Base-by-base conservation (phyloP, 1,140 invertebrate genomes). In the Ceratoteleas bidentatus region DNA sequence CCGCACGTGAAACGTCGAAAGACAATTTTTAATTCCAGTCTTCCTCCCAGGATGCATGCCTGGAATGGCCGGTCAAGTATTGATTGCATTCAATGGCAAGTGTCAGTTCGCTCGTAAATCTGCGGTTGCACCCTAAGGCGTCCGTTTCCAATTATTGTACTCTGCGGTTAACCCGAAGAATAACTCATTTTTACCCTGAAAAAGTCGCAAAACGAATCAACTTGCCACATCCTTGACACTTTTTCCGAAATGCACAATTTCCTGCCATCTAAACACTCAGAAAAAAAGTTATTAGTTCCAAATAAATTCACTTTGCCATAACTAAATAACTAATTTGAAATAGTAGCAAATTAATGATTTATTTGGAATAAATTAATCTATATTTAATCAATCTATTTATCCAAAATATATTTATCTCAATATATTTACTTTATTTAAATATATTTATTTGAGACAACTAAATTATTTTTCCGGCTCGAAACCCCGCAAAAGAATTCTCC, bases 31-130 rank as follows among this genome's bases (percentile, higher is more conserved):
- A 74, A 74, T 65, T 33, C 5, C 57, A 56, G n/a, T 10, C 14
- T 64, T 33, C 53, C 57, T 50, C 43, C 36, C 38, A 75, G 54
- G 36, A 60, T 64, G 52, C 33, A 45, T 53, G 16, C 56, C 10
- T 50, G 45, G 9, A 53, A 80, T 62, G 62, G 69, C 24, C 61
- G 69, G 69, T 74, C 69, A 80, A 80, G 77, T 80, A 80, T 80
- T 74, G 77, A 80, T 80, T 80, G 57, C 57, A 68, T 68, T 66
- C 69, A 68, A 75, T 65, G 72, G 61, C 52, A 70, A 70, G 65
- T 70, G 66, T 79, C 74, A 77, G 64, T 64, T 64, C 57, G 36
- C 64, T 56, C 6, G 38, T 10, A 56, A 11, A 14, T 38, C 14
- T 66, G 68, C 52, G 53, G 64, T 74, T 68, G 49, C 68, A 73